Percentiles rank a stretch among this genome's conserved stretches.
phyloP scores from a whole-genome alignment of 2,797 vertebrate genomes.

The Aulostomus chinensis region DNA sequence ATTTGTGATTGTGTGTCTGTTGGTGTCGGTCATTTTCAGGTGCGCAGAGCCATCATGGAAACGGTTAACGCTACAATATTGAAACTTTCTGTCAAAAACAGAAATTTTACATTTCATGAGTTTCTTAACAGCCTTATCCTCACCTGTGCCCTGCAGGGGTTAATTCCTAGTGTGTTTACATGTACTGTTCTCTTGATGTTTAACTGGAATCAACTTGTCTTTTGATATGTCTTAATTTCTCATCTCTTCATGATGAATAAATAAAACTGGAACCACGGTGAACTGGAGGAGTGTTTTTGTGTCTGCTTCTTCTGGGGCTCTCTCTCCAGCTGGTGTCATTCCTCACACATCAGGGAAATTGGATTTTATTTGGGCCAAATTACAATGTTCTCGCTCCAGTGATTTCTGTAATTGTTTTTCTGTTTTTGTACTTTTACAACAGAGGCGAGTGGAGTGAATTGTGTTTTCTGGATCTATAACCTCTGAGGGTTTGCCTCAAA shows the following conservation, averaged over 20 bases:
- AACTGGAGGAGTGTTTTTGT: slow-evolving; percentile 14
- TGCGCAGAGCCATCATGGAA: too few relatives aligned
- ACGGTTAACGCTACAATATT: too few relatives aligned
- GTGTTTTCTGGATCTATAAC: slow-evolving; percentile 22
- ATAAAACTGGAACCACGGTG: slow-evolving; percentile 60
- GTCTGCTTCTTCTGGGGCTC: slow-evolving; percentile 6
- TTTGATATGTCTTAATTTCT: slow-evolving; percentile 64
- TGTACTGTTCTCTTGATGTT: slow-evolving; percentile 10
- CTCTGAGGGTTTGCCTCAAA: slow-evolving; percentile 5
- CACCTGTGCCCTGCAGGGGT: not conserved
- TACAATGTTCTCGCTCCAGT: slow-evolving; percentile 22
- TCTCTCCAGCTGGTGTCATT: slow-evolving; percentile 13
- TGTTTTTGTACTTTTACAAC: slow-evolving; percentile 19
- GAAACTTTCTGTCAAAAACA: too few relatives aligned
- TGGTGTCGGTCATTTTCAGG: not conserved
- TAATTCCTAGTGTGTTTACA: too few relatives aligned
- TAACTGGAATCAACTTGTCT: slow-evolving; percentile 30
- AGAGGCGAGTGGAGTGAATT: slow-evolving; percentile 6
- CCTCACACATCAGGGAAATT: slow-evolving; percentile 18
- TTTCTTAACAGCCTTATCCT: slow-evolving; percentile 21
- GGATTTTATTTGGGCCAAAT: slow-evolving; percentile 46
- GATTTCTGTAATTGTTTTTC: slow-evolving; percentile 28
- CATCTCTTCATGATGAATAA: slow-evolving; percentile 23
- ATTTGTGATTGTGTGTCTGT: not conserved
- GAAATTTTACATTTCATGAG: slow-evolving; percentile 5